Base-by-base conservation (phyloP, 2,113 vertebrate genomes). In the Pungitius pungitius region DNA sequence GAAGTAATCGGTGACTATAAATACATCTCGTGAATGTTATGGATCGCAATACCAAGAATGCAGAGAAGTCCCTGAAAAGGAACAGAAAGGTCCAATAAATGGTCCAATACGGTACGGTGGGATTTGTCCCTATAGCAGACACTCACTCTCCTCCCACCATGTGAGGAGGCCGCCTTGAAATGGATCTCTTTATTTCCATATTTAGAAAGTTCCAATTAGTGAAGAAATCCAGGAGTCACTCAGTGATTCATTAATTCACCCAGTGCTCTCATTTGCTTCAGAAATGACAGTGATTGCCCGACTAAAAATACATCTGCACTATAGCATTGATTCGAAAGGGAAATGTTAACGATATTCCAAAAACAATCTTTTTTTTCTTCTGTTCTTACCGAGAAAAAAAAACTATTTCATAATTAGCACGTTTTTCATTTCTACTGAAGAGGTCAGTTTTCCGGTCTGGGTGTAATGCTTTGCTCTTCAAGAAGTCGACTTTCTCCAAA, bases 181-280 rank as follows among this genome's bases (percentile, higher is more conserved):
- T 85, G 77, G 57, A 12, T 43, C 58, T 77, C 62, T 78, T 79
- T 37, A 43, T 65, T 73, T 77, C 85, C 72, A 82, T 57, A 88
- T 87, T 82, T 89, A 87, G 89, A 87, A 86, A 65, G 49, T 73
- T 60, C 62, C 77, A 90, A 86, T 89, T 85, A 81, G 82, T 20
- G 55, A 55, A 64, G 54, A 73, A 88, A 79, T 77, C 55, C 77
- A 85, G 65, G 52, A 85, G 77, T 81, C 67, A 82, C 77, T 77
- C 47, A 37, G 75, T 85, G 77, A 88, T 88, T 88, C 78, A 92
- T 87, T 82, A 69, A 87, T 81, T 83, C 70, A 71, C 64, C 75
- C 83, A 54, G 61, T 66, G 82, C 59, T 78, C 78, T 80, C 83
- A 80, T 87, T 87, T 78, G 66, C 69, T 74, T 64, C 55, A 75